These are phyloP conservation scores for Cremastinae sp. DNA, from an alignment of 2,888 invertebrate genomes.

Conservation along the genomic window DNA sequence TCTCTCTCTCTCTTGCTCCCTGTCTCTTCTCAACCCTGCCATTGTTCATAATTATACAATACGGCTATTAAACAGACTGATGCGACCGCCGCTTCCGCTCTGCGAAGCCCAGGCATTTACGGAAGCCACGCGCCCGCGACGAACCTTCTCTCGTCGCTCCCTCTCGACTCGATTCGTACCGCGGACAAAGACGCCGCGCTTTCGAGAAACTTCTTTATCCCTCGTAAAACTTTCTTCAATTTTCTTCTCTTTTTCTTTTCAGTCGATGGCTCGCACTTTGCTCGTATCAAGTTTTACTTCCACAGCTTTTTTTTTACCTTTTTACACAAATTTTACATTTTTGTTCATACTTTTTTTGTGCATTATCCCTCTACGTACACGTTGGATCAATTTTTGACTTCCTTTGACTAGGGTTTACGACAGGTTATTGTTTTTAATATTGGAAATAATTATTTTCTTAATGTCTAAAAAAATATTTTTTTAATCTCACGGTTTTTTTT, in stretches of 20 bases:
- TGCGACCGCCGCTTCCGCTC: constrained; percentile 79
- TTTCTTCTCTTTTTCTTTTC: background rate
- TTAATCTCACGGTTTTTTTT: too few species aligned
- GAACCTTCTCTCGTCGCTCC: constrained; percentile 59
- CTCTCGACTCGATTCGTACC: constrained; percentile 20
- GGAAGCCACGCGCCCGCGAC: constrained; percentile 69
- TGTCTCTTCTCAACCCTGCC: too few species aligned
- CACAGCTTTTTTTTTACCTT: too few species aligned
- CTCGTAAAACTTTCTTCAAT: background rate
- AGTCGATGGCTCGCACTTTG: background rate
- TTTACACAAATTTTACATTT: too few species aligned
- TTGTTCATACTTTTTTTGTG: too few species aligned
- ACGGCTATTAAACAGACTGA: constrained; percentile 81
- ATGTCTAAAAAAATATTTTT: too few species aligned
- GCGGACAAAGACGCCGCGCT: background rate
- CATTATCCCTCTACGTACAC: too few species aligned
- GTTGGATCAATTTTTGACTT: too few species aligned
- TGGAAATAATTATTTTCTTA: too few species aligned
- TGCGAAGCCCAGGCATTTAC: constrained; percentile 73
- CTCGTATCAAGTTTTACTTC: too few species aligned
- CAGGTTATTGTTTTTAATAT: too few species aligned
- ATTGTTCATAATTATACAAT: constrained; percentile 81
- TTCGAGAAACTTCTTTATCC: background rate
- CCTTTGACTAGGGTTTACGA: too few species aligned
- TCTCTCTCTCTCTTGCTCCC: constrained; percentile 60